Conservation (phyloP, 1,140 invertebrate species). For the Drosophila kohkoa region DNA sequence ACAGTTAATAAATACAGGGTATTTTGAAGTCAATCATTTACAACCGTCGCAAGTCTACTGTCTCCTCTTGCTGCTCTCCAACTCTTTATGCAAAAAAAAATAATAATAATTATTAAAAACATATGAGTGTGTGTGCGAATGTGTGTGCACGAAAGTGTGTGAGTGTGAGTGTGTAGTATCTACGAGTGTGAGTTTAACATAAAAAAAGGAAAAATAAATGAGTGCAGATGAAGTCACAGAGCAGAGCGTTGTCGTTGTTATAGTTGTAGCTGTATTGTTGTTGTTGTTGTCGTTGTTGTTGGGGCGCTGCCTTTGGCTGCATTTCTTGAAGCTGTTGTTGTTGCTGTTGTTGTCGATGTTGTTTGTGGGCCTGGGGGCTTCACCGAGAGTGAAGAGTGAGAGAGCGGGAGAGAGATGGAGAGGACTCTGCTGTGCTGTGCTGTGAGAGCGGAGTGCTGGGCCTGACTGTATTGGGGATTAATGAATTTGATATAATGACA, state of each 20-base stretch:
- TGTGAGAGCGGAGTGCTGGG: background rate
- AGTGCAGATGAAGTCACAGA: constrained; percentile 73
- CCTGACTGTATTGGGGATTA: constrained; percentile 70
- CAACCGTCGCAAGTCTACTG: background rate
- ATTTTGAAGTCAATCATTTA: background rate
- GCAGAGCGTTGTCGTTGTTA: constrained; percentile 55
- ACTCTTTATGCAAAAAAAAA: constrained; percentile 71
- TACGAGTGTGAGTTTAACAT: constrained; percentile 52
- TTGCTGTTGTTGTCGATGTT: constrained; percentile 52
- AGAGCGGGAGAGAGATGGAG: too few species aligned
- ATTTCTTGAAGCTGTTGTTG: constrained; percentile 57
- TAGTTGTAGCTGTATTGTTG: constrained; percentile 43
- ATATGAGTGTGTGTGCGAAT: constrained; percentile 55
- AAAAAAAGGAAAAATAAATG: constrained; percentile 62
- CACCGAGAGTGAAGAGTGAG: constrained; percentile 6
- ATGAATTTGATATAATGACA: constrained; percentile 84
- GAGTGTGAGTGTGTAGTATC: constrained; percentile 21
- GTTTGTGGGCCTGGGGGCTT: constrained; percentile 51
- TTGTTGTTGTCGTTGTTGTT: constrained; percentile 46
- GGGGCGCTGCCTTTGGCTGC: constrained; percentile 69
- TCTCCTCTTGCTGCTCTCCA: constrained; percentile 49
- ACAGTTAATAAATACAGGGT: background rate
- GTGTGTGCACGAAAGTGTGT: background rate
- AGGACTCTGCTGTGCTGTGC: background rate
- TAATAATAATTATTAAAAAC: constrained; percentile 81